These are phyloP conservation scores for Centruroides sculpturatus DNA, from an alignment of 1,140 invertebrate genomes.

Conservation along the genomic window DNA sequence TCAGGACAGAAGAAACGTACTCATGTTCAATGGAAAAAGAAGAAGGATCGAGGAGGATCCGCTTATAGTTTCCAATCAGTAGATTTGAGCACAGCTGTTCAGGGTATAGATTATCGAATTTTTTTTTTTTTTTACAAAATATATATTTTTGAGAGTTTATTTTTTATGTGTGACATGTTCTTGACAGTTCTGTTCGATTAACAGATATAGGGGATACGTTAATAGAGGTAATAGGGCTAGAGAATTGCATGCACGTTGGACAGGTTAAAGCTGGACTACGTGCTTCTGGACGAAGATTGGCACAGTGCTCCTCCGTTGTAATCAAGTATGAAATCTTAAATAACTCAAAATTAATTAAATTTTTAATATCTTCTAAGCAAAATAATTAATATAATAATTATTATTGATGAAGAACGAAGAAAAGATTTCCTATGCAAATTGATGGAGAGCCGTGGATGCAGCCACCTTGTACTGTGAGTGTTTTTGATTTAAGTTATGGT, in stretches of 20 bases:
- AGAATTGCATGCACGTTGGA: constrained; percentile 90
- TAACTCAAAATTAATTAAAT: too few relatives aligned
- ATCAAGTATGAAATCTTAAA: constrained; percentile 39
- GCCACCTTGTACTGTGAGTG: constrained; percentile 71
- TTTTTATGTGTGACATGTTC: constrained; percentile 12
- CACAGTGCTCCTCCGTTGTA: constrained; percentile 80
- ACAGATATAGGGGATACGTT: constrained; percentile 85
- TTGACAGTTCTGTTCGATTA: constrained; percentile 12
- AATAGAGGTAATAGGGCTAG: constrained; percentile 89
- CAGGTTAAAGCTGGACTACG: constrained; percentile 81
- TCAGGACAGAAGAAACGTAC: constrained; percentile 27
- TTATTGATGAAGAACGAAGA: constrained; percentile 48
- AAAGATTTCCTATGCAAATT: constrained; percentile 92
- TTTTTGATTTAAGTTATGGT: not conserved
- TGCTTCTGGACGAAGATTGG: constrained; percentile 65
- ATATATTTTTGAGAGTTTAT: too few relatives aligned
- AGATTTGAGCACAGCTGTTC: constrained; percentile 52
- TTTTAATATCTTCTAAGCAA: not conserved
- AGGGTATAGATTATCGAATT: constrained; percentile 38
- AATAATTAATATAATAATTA: not conserved
- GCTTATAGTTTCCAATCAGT: constrained; percentile 53
- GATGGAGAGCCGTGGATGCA: constrained; percentile 96
- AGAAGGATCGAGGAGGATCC: constrained; percentile 37
- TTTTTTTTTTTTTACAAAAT: too few relatives aligned
- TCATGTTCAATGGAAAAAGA: constrained; percentile 40